Percentiles rank a stretch among this genome's conserved stretches.
Conservation (phyloP, 2,113 vertebrate genomes). For the Bostrychus sinensis region DNA sequence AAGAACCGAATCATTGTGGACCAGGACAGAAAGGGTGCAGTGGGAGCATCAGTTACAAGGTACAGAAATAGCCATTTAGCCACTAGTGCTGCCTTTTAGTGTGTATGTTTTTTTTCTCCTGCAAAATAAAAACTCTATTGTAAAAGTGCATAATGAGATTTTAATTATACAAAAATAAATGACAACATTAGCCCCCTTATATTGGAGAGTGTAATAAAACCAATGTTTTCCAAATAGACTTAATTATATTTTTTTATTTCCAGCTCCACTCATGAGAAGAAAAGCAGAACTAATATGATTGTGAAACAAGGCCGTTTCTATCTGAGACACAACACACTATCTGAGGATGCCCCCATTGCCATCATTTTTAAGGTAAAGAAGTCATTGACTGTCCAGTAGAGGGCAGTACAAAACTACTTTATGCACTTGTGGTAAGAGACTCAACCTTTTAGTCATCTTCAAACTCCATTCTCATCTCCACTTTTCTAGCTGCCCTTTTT, state of each 20-base stretch:
- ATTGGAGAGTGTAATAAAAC: too few species aligned
- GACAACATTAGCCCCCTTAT: too few species aligned
- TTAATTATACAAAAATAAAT: too few species aligned
- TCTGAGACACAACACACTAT: conserved; percentile 94
- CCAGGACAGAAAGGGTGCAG: conserved; percentile 93
- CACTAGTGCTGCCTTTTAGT: background rate
- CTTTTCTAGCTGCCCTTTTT: background rate
- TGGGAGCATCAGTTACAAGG: conserved; percentile 98
- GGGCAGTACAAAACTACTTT: conserved; percentile 35
- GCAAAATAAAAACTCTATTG: background rate
- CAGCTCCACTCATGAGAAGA: conserved; percentile 98
- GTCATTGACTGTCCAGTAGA: conserved; percentile 30
- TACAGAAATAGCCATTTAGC: conserved; percentile 49
- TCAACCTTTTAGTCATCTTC: background rate
- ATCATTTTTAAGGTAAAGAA: conserved; percentile 94
- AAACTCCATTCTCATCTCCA: conserved; percentile 5
- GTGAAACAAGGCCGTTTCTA: conserved; percentile 97
- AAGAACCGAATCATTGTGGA: conserved; percentile 99
- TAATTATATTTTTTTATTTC: conserved; percentile 18
- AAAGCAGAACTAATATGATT: conserved; percentile 96
- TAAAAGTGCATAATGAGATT: background rate
- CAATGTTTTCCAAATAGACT: too few species aligned
- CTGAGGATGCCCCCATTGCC: conserved; percentile 96
- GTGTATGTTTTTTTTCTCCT: background rate
- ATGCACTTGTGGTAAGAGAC: background rate